phyloP scores from a whole-genome alignment of 2,113 vertebrate species.

The Sorex fumeus region DNA sequence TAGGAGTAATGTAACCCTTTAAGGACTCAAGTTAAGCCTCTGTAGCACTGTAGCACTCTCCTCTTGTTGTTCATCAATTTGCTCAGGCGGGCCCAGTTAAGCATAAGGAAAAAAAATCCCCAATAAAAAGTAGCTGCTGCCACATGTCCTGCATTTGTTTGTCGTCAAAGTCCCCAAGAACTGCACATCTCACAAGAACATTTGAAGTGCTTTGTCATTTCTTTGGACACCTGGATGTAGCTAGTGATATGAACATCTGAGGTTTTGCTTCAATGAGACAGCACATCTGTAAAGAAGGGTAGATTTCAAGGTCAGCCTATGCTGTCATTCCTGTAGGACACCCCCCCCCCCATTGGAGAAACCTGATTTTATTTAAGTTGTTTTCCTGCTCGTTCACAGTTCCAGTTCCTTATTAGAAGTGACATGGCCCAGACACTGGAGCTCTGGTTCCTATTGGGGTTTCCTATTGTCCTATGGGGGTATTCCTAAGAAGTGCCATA shows the following conservation, averaged over 20 bases:
- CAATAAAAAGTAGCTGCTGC: conserved; percentile 26
- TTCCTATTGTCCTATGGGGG: conserved; percentile 22
- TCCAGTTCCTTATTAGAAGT: background rate
- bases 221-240: conserved; percentile 11
- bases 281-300: background rate
- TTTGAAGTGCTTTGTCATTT: conserved; percentile 14
- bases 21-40: background rate
- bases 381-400: background rate
- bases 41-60: too few relatives aligned
- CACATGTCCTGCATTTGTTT: conserved; percentile 24
- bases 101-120: conserved; percentile 28
- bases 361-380: background rate
- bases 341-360: background rate
- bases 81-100: too few relatives aligned
- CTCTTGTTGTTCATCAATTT: too few relatives aligned
- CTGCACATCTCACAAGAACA: conserved; percentile 32
- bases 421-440: background rate
- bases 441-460: background rate
- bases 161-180: conserved; percentile 49
- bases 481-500: conserved; percentile 47
- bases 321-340: background rate
- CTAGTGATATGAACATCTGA: conserved; percentile 18
- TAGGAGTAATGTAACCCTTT: background rate
- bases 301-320: conserved; percentile 16
- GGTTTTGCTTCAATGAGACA: conserved; percentile 30